Conservation (phyloP, 2,797 vertebrate genomes). For the Tragopan temminckii region DNA sequence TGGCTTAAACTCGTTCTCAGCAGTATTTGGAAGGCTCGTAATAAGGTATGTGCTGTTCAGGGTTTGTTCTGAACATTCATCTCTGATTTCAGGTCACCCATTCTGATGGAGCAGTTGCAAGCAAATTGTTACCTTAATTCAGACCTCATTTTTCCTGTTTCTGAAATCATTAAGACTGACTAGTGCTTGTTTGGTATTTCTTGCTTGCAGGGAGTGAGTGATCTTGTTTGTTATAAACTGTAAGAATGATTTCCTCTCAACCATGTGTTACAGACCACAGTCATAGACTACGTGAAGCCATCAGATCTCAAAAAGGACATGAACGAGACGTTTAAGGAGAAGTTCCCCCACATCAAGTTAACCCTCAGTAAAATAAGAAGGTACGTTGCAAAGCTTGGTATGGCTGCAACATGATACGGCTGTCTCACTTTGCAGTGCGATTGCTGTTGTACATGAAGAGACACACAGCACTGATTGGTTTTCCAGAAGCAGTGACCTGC, state of each 20-base stretch:
- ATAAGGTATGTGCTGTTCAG: not conserved
- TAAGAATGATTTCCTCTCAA: not conserved
- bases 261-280: conserved; percentile 90
- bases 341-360: conserved; percentile 96
- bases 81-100: not conserved
- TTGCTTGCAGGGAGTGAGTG: not conserved
- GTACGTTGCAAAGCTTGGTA: conserved; percentile 66
- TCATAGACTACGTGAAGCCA: conserved; percentile 98
- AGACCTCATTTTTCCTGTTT: not conserved
- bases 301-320: conserved; percentile 99
- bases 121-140: not conserved
- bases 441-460: not conserved
- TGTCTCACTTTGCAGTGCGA: not conserved
- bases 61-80: not conserved
- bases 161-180: not conserved
- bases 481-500: not conserved
- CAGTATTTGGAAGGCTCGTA: not conserved
- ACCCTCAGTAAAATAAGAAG: conserved; percentile 99
- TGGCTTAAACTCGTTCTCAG: not conserved
- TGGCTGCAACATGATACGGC: accelerated
- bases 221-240: not conserved
- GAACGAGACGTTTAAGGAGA: conserved; percentile 99
- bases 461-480: not conserved
- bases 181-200: not conserved
- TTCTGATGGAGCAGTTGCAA: not conserved